Conservation (phyloP, 2,888 invertebrate genomes). For the Physocephala rufipes region DNA sequence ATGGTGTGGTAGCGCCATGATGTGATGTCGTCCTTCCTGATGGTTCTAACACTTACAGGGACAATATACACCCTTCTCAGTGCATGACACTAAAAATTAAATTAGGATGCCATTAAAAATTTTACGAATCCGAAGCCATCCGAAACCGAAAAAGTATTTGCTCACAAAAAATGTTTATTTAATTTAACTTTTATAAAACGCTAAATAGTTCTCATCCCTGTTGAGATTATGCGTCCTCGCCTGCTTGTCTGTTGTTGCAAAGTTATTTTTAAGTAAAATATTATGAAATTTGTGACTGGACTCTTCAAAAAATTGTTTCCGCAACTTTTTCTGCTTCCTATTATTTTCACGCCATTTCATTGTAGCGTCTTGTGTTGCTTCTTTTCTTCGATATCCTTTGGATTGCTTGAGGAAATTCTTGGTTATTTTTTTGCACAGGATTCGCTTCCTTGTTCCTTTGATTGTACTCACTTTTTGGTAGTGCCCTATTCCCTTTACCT, state of each 20-base stretch:
- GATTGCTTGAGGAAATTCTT: background rate
- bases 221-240: background rate
- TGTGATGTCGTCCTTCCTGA: no score
- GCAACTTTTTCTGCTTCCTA: background rate
- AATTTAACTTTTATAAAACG: background rate
- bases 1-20: no score
- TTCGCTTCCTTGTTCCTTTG: background rate
- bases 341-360: background rate
- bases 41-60: no score
- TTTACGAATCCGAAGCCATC: no score
- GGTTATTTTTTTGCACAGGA: background rate
- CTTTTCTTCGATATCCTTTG: background rate
- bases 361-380: background rate
- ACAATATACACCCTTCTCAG: no score
- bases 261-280: background rate
- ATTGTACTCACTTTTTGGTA: background rate
- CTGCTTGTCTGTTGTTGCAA: background rate
- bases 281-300: conserved; percentile 7
- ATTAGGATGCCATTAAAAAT: no score
- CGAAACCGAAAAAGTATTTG: no score
- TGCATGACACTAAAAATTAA: no score
- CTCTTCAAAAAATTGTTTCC: background rate
- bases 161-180: background rate
- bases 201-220: background rate
- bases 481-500: background rate